Evolutionary conservation across 2,888 invertebrate species (phyloP).

Genomic region (Isoperla grammatica): DNA sequence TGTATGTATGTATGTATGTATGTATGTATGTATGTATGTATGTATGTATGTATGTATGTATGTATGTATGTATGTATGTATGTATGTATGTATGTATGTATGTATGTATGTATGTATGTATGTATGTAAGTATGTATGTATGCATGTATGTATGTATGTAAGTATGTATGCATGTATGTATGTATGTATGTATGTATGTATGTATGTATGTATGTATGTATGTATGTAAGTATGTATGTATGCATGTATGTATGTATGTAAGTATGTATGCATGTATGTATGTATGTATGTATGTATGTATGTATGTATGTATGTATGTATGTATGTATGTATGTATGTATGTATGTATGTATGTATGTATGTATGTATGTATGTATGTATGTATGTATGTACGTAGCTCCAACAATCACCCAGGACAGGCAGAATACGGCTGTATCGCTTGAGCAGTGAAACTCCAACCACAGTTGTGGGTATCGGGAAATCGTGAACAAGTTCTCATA

Average conservation of each 20-base stretch:
- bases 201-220: not conserved
- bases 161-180: not conserved
- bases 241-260: not conserved
- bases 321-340: too few relatives aligned
- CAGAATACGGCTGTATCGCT: too few relatives aligned
- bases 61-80: not conserved
- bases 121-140: not conserved
- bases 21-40: not conserved
- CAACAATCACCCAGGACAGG: too few relatives aligned
- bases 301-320: not conserved
- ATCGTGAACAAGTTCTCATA: too few relatives aligned
- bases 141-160: not conserved
- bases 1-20: not conserved
- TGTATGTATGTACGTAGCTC: too few relatives aligned
- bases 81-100: not conserved
- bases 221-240: not conserved
- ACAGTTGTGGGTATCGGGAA: too few relatives aligned
- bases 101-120: not conserved
- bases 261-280: not conserved
- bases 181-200: not conserved
- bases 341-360: too few relatives aligned
- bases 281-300: not conserved
- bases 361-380: too few relatives aligned
- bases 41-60: not conserved
- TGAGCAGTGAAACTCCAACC: too few relatives aligned